These are phyloP conservation scores for Esox masquinongy DNA, from an alignment of 2,797 vertebrate species.

Conservation along the genomic window DNA sequence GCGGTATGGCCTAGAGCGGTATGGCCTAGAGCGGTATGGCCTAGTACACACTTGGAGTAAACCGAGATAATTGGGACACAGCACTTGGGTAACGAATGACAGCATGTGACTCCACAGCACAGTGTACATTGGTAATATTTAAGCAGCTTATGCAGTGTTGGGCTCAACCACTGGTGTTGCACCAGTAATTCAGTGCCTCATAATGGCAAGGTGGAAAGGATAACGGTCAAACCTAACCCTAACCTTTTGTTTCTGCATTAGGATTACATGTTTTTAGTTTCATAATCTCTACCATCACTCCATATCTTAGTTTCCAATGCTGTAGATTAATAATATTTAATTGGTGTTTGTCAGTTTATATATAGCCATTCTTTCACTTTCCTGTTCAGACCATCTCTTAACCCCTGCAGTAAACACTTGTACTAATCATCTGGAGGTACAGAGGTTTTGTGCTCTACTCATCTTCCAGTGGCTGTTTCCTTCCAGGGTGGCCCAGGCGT, in stretches of 20 bases:
- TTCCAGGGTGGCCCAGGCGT: slow-evolving; percentile 90
- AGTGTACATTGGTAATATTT: slow-evolving; percentile 29
- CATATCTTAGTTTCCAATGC: too few species aligned
- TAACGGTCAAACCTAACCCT: neutral
- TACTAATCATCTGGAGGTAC: too few species aligned
- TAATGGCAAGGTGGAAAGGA: neutral
- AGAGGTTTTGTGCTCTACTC: neutral
- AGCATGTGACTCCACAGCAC: slow-evolving; percentile 27
- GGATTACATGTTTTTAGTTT: neutral
- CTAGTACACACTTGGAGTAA: too few species aligned
- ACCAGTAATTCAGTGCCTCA: neutral
- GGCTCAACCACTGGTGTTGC: slow-evolving; percentile 30
- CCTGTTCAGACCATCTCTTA: too few species aligned
- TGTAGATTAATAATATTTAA: too few species aligned
- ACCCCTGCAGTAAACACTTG: too few species aligned
- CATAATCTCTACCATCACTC: neutral
- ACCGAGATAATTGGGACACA: too few species aligned
- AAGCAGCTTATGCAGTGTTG: slow-evolving; percentile 50
- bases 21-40: too few species aligned
- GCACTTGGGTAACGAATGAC: neutral
- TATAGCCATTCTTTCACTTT: too few species aligned
- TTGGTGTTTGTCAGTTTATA: too few species aligned
- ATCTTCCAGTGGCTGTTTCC: slow-evolving; percentile 12
- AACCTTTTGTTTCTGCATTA: neutral
- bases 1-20: too few species aligned